phyloP scores from a whole-genome alignment of 2,113 vertebrate species.

The Chlorodrepanis virens region DNA sequence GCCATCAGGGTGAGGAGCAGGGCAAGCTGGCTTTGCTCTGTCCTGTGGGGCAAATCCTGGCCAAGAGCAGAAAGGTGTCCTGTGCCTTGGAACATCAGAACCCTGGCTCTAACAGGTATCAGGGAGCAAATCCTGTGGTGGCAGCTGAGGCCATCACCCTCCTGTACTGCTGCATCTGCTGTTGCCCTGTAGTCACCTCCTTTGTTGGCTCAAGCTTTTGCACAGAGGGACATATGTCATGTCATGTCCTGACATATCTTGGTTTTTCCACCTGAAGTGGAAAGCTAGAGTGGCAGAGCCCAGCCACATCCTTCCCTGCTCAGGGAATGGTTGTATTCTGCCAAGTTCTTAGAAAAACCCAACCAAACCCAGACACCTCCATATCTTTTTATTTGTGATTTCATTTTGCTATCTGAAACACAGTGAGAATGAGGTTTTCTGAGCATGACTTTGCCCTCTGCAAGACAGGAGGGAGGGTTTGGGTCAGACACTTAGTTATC shows the following conservation, averaged over 20 bases:
- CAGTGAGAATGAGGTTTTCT: background rate
- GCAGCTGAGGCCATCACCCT: background rate
- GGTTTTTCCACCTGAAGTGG: background rate
- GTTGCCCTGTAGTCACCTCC: background rate
- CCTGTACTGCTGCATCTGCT: background rate
- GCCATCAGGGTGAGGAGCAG: background rate
- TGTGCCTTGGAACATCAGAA: background rate
- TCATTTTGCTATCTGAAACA: background rate
- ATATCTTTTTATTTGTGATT: background rate
- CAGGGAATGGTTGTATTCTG: background rate
- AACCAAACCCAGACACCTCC: background rate
- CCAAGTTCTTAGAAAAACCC: background rate
- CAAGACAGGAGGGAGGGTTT: background rate
- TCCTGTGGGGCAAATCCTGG: background rate
- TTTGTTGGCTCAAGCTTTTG: background rate
- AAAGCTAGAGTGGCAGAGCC: background rate
- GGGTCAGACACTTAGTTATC: background rate
- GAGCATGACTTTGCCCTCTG: background rate
- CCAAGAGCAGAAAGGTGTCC: background rate
- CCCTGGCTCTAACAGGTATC: fast-evolving
- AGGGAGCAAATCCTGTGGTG: background rate
- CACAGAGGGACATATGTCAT: fast-evolving
- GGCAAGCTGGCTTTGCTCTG: background rate
- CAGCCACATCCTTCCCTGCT: background rate
- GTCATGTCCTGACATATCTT: background rate